These are phyloP conservation scores for Tragulus kanchil DNA, from an alignment of 2,113 vertebrate genomes.

Conservation along the genomic window DNA sequence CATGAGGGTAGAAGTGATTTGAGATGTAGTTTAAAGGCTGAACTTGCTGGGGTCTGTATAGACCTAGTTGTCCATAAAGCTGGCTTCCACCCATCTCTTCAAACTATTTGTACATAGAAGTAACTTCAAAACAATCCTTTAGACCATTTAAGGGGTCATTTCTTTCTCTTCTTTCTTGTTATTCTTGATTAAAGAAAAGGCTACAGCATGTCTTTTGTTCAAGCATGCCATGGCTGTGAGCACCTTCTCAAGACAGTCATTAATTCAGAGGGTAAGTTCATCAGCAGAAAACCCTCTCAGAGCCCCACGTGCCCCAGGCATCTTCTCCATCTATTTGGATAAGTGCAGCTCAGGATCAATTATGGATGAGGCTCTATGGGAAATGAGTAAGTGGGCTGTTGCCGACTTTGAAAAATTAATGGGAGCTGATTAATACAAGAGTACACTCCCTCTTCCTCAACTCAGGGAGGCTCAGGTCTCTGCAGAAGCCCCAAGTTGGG, in stretches of 20 bases:
- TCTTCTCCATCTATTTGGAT: slow-evolving; percentile 61
- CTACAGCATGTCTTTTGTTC: not conserved
- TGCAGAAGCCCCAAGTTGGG: fast-evolving
- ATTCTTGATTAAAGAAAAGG: slow-evolving; percentile 11
- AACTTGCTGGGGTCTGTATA: not conserved
- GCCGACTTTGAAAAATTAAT: slow-evolving; percentile 84
- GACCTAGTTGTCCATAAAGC: no score
- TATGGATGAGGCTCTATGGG: slow-evolving; percentile 74
- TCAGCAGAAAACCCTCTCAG: not conserved
- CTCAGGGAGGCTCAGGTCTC: slow-evolving; percentile 30
- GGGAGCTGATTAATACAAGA: slow-evolving; percentile 77
- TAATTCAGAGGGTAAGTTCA: not conserved
- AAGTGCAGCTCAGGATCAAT: slow-evolving; percentile 80
- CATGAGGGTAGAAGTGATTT: not conserved
- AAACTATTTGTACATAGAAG: not conserved
- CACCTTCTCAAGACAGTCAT: slow-evolving; percentile 31
- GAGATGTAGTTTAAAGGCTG: not conserved
- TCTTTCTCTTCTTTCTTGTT: not conserved
- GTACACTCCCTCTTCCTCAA: not conserved
- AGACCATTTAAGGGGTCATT: not conserved
- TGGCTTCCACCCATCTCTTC: not conserved
- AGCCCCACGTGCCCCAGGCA: not conserved
- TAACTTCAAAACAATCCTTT: not conserved
- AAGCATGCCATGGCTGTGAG: not conserved
- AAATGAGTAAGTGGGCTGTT: slow-evolving; percentile 79